Percentiles rank a stretch among this genome's conserved stretches.
Evolutionary conservation across 2,113 vertebrate species (phyloP).

Genomic region (Pogona vitticeps): DNA sequence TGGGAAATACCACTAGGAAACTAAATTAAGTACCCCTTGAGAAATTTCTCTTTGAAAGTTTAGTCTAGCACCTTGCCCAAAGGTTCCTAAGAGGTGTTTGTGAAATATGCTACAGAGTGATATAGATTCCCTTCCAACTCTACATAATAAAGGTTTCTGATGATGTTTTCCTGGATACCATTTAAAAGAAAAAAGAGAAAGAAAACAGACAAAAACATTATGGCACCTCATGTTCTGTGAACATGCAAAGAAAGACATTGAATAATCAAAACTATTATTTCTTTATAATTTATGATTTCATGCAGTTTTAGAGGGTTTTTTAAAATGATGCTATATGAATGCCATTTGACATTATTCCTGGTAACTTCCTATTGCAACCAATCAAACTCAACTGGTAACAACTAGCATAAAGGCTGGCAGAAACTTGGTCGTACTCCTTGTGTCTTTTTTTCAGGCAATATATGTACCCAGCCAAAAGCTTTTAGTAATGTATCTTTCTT

Average conservation of each 20-base stretch:
- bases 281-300: neutral
- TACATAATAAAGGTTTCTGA: neutral
- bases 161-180: neutral
- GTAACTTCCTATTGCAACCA: neutral
- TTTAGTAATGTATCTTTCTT: neutral
- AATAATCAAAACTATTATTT: neutral
- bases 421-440: neutral
- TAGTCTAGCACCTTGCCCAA: neutral
- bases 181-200: neutral
- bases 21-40: neutral
- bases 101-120: rapidly evolving
- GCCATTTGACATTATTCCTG: neutral
- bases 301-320: neutral
- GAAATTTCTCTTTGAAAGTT: neutral
- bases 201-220: too few species aligned
- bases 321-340: neutral
- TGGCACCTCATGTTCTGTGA: neutral
- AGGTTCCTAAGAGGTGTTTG: rapidly evolving
- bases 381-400: neutral
- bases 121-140: neutral
- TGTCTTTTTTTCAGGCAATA: neutral
- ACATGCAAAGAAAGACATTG: neutral
- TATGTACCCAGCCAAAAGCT: neutral
- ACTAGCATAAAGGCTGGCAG: neutral
- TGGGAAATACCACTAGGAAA: neutral